Evolutionary conservation across 2,113 vertebrate genomes (phyloP).

Genomic region (Pelodiscus sinensis): DNA sequence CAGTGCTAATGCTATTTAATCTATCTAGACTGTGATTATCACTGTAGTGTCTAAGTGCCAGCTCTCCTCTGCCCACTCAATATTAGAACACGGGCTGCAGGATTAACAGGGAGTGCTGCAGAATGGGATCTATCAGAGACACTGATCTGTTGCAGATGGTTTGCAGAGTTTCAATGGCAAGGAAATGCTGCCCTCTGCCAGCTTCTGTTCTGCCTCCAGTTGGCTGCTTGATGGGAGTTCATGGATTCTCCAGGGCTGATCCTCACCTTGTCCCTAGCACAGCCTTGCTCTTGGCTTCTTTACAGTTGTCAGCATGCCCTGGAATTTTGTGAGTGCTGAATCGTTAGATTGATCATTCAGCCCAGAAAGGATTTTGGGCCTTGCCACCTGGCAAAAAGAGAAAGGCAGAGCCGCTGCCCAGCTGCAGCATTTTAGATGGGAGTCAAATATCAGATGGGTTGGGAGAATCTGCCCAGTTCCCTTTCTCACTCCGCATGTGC

Average conservation of each 20-base stretch:
- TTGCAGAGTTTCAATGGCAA: neutral
- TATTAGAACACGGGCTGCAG: neutral
- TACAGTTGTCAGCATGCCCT: neutral
- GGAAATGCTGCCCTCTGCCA: neutral
- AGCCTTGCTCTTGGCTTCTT: neutral
- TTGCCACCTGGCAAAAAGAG: neutral
- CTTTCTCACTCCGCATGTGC: rapidly evolving
- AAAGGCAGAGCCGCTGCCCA: neutral
- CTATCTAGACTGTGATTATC: neutral
- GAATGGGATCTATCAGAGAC: neutral
- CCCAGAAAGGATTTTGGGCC: rapidly evolving
- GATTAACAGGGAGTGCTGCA: neutral
- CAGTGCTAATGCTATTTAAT: neutral
- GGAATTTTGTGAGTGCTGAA: rapidly evolving
- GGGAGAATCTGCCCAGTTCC: rapidly evolving
- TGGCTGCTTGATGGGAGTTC: neutral
- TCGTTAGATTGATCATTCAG: neutral
- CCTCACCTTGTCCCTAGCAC: neutral
- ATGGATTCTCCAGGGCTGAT: neutral
- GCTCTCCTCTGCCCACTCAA: neutral
- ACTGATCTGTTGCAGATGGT: neutral
- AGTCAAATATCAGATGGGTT: rapidly evolving
- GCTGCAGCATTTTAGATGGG: neutral
- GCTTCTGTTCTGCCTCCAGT: neutral
- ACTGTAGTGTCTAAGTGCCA: neutral